These are phyloP conservation scores for Mobula hypostoma DNA, from an alignment of 2,113 vertebrate species.

Conservation along the genomic window DNA sequence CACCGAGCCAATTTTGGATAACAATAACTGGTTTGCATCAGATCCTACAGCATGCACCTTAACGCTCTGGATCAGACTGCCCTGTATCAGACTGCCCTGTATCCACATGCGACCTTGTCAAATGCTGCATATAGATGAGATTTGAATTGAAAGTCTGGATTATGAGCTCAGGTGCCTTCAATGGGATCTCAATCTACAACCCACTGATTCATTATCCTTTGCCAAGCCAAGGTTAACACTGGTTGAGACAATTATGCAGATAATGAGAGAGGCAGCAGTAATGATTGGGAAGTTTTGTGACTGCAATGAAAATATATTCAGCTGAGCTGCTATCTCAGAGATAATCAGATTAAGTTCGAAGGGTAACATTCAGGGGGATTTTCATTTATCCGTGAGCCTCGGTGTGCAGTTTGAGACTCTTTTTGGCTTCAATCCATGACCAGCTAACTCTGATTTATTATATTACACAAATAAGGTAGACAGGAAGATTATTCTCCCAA, in stretches of 20 bases:
- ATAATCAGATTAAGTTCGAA: background rate
- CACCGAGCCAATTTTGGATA: no score
- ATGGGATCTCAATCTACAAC: background rate
- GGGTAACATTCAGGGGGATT: background rate
- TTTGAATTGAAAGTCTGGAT: background rate
- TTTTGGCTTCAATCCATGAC: background rate
- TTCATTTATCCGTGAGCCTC: background rate
- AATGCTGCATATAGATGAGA: no score
- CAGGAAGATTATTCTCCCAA: background rate
- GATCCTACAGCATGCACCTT: no score
- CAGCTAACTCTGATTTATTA: background rate
- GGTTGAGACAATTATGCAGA: background rate
- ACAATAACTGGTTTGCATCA: no score
- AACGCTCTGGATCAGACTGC: no score
- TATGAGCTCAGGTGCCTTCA: background rate
- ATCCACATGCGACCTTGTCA: no score
- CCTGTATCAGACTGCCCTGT: no score
- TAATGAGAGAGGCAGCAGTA: background rate
- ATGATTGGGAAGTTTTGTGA: background rate
- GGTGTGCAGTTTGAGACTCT: no score
- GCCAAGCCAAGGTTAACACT: background rate
- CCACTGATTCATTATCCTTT: background rate
- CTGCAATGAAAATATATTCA: background rate
- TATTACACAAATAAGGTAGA: background rate
- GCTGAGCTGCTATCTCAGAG: background rate